Conservation (phyloP, 2,797 vertebrate genomes). For the Danionella dracula region DNA sequence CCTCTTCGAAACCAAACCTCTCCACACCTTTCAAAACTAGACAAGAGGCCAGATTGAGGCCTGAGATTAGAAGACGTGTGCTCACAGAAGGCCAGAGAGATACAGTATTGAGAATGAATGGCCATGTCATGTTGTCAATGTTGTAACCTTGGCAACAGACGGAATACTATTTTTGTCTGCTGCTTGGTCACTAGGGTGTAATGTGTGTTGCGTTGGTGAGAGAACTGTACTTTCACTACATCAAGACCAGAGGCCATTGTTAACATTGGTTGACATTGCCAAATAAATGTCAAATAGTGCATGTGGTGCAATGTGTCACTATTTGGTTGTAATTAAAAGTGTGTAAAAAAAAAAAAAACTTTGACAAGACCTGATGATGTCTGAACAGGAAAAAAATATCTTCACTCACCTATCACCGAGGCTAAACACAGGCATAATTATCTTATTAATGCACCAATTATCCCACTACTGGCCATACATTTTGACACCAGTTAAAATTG, state of each 20-base stretch:
- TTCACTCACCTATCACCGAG: neutral
- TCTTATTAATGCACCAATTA: no score
- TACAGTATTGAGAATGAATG: slow-evolving; percentile 81
- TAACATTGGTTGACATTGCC: neutral
- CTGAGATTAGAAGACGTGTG: slow-evolving; percentile 80
- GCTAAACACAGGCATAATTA: neutral
- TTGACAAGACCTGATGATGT: neutral
- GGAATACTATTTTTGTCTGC: slow-evolving; percentile 74
- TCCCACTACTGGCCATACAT: neutral
- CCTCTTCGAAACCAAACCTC: slow-evolving; percentile 33
- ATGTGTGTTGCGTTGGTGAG: slow-evolving; percentile 46
- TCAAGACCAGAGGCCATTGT: neutral
- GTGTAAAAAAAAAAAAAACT: neutral
- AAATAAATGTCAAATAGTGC: no score
- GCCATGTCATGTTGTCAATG: slow-evolving; percentile 81
- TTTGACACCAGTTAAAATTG: neutral
- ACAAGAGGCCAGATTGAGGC: slow-evolving; percentile 77
- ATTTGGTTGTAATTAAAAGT: neutral
- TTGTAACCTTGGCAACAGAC: slow-evolving; percentile 84
- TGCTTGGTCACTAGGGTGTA: slow-evolving; percentile 57
- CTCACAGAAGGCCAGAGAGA: slow-evolving; percentile 81
- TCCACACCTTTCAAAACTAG: slow-evolving; percentile 60
- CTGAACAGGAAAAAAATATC: neutral
- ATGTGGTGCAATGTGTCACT: neutral
- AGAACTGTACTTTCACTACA: slow-evolving; percentile 18